phyloP scores from a whole-genome alignment of 2,113 vertebrate species.

The Hystrix brachyura region DNA sequence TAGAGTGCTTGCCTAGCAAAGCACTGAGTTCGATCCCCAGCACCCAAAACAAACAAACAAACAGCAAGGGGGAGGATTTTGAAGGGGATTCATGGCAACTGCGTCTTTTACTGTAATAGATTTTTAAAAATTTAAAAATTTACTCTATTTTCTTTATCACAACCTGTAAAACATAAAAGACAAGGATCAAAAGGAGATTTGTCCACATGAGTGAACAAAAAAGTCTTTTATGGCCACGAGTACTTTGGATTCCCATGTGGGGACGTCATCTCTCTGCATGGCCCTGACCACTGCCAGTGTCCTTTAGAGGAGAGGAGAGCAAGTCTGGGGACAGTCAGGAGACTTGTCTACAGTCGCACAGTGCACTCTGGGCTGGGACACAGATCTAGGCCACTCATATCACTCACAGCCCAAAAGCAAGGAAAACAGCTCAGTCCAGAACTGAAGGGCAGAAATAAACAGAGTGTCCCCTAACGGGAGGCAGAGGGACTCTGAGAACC shows the following conservation, averaged over 20 bases:
- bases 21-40: too few relatives aligned
- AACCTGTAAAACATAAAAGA: neutral
- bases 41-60: too few relatives aligned
- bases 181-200: neutral
- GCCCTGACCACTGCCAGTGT: rapidly evolving
- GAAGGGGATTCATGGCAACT: neutral
- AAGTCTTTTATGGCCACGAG: rapidly evolving
- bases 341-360: too few relatives aligned
- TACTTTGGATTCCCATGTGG: rapidly evolving
- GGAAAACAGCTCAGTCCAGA: neutral
- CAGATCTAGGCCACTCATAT: too few relatives aligned
- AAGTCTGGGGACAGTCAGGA: neutral
- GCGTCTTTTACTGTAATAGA: neutral
- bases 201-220: neutral
- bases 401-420: neutral
- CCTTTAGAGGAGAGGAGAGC: neutral
- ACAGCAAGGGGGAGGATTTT: neutral
- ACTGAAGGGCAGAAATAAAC: neutral
- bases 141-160: neutral
- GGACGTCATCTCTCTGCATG: rapidly evolving
- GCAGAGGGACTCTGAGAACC: neutral
- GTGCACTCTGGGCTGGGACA: neutral
- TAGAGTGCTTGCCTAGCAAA: too few relatives aligned
- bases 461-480: neutral
- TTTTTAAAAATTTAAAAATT: neutral